phyloP scores from a whole-genome alignment of 2,888 invertebrate genomes.

The Tetrapedia diversipes region DNA sequence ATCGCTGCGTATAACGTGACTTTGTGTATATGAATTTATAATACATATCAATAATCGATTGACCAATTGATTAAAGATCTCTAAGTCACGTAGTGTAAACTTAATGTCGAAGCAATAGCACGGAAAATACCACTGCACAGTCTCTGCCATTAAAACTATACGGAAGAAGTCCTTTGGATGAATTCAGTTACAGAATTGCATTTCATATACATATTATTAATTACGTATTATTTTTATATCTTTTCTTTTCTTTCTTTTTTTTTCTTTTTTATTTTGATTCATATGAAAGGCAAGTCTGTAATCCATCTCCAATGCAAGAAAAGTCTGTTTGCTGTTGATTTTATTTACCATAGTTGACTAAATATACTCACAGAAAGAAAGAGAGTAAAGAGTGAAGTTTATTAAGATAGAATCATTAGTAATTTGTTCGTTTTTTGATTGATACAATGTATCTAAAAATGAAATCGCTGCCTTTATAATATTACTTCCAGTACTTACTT shows the following conservation, averaged over 20 bases:
- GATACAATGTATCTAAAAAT: conserved; percentile 60
- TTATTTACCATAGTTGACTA: conserved; percentile 50
- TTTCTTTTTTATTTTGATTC: neutral
- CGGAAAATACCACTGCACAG: conserved; percentile 62
- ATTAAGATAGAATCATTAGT: conserved; percentile 47
- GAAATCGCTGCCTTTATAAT: conserved; percentile 62
- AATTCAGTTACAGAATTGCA: conserved; percentile 60
- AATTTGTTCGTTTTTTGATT: conserved; percentile 60
- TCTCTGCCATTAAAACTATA: conserved; percentile 66
- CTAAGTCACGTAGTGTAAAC: conserved; percentile 53
- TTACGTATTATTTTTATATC: neutral
- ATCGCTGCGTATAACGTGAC: conserved; percentile 40
- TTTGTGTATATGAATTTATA: conserved; percentile 21
- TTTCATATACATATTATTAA: conserved; percentile 12
- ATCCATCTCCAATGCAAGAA: conserved; percentile 46
- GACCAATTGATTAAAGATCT: conserved; percentile 45
- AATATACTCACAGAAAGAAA: conserved; percentile 68
- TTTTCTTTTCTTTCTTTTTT: neutral
- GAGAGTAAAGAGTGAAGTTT: conserved; percentile 61
- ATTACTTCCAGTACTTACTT: conserved; percentile 57
- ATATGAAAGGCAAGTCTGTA: conserved; percentile 53
- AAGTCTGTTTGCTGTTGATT: conserved; percentile 41
- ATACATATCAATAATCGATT: conserved; percentile 45
- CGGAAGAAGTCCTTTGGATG: conserved; percentile 64
- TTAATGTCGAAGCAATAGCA: conserved; percentile 66